phyloP scores from a whole-genome alignment of 2,888 invertebrate genomes.

The Capitulum mitella region DNA sequence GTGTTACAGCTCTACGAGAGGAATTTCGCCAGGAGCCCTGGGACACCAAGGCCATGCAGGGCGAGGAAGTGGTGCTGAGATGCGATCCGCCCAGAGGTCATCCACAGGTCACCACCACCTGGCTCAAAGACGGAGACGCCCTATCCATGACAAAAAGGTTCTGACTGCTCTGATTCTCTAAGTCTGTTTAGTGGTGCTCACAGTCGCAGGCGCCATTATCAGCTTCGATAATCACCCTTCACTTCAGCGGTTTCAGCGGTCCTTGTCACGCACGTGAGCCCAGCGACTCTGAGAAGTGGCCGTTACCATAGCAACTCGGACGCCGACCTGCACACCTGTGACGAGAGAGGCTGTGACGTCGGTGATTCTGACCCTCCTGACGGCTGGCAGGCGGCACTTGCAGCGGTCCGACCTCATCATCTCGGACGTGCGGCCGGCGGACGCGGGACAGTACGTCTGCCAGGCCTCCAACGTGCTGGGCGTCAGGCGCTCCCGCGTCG shows the following conservation, averaged over 20 bases:
- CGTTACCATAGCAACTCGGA: too few species aligned
- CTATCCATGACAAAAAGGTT: not conserved
- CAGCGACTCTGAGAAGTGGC: too few species aligned
- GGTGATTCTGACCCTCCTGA: not conserved
- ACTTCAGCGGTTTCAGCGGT: too few species aligned
- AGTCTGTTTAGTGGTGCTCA: too few species aligned
- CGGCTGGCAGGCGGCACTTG: not conserved
- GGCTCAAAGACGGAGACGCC: not conserved
- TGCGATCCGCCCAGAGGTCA: slow-evolving; percentile 2
- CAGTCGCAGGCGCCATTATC: too few species aligned
- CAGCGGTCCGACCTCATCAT: not conserved
- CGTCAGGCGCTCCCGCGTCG: not conserved
- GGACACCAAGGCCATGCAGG: not conserved
- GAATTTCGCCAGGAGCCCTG: not conserved
- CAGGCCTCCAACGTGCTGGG: slow-evolving; percentile 16
- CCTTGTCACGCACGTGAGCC: too few species aligned
- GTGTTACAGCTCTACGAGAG: not conserved
- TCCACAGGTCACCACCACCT: not conserved
- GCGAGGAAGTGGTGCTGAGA: not conserved
- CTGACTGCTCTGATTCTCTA: too few species aligned
- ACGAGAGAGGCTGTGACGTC: too few species aligned
- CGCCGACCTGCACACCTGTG: too few species aligned
- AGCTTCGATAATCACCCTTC: too few species aligned
- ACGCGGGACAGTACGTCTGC: not conserved
- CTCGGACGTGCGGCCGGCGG: not conserved